Evolutionary conservation across 2,888 invertebrate genomes (phyloP), one percentile per base, ranked within the genome.

Genomic region (Argynnis bischoffii): DNA sequence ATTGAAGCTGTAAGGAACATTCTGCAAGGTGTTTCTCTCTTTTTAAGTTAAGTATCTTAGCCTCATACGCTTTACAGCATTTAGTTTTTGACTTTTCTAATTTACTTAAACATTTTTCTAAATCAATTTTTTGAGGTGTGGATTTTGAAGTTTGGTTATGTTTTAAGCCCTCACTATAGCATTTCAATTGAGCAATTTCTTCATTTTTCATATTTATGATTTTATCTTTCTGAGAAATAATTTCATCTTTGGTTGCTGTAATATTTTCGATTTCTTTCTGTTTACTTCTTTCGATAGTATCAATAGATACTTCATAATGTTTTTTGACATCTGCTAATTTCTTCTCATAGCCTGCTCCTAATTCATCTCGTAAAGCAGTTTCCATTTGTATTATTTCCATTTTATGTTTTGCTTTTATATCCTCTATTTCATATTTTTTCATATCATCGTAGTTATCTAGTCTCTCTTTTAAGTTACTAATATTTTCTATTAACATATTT

Each of bases 11-110:
- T 47, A 90, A 73, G 0, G 89, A 85, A 72, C 88, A 89, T 66
- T 90, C 90, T 0, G 83, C 74, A 61, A 90, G 79, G 72, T 90
- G 86, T 66, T 90, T 91, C 11, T 91, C 90, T 64, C 85, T 79
- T 71, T 89, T 88, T 26, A 90, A 71, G 69, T 82, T 79, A 1
- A 83, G 81, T 64, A 92, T 63, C 75, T 87, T 90, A 1, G 81
- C 75, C 75, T 92, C 90, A 72, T 82, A 91, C 0, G 80, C 72
- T 75, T 80, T 86, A 0, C 77, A 69, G 56, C 75, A 83, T 75
- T 86, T 90, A 0, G 77, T 74, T 78, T 87, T 92, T 0, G 81
- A 79, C 73, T 84, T 90, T 73, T 90, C 89, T 72, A 85, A 73
- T 77, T 85, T 88, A 64, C 73, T 77, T n/a, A 92, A 71, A n/a